A percentile compares a stretch with the other conserved stretches of the same genome.
These are phyloP conservation scores for Ramphastos sulfuratus DNA, from an alignment of 2,113 vertebrate species.

Conservation along the genomic window DNA sequence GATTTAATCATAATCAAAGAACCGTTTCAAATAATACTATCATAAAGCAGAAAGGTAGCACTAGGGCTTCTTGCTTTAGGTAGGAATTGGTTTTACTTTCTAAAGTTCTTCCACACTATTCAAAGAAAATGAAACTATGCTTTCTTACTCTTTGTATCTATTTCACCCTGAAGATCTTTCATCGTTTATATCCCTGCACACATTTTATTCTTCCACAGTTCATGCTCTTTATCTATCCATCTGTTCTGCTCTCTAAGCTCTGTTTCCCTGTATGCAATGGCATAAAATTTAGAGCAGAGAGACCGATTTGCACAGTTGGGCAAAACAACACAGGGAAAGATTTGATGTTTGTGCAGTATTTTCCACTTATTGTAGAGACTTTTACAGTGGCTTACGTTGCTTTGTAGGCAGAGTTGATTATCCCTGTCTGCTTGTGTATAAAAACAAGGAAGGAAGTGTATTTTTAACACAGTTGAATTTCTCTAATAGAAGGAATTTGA, in stretches of 20 bases:
- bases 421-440: background rate
- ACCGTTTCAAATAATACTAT: background rate
- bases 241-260: background rate
- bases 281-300: background rate
- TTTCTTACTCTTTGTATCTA: background rate
- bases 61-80: background rate
- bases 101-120: background rate
- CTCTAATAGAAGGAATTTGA: background rate
- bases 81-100: background rate
- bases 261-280: background rate
- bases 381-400: background rate
- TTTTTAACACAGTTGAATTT: background rate
- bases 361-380: background rate
- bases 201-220: background rate
- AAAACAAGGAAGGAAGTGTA: background rate
- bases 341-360: background rate
- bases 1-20: background rate
- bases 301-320: background rate
- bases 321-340: conserved; percentile 21
- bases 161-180: background rate
- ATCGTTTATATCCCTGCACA: background rate
- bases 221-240: background rate
- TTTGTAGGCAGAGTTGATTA: background rate
- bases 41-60: background rate
- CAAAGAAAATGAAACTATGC: background rate